Percentiles rank a stretch among this genome's conserved stretches.
Evolutionary conservation across 2,888 invertebrate genomes (phyloP).

Genomic region (Physocephala rufipes): DNA sequence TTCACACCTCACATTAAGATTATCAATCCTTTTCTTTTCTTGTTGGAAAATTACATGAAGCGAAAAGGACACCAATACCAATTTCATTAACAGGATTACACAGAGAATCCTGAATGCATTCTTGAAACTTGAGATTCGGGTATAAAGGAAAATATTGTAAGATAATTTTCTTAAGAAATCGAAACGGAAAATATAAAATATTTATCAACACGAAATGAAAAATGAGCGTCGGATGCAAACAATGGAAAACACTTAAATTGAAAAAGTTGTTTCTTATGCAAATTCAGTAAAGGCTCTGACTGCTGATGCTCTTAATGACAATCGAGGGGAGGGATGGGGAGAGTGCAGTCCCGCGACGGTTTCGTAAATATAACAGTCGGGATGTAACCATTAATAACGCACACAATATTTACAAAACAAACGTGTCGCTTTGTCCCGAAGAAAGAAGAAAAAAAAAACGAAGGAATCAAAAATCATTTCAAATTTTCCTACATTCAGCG

Average conservation of each 20-base stretch:
- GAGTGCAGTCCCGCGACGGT: no score
- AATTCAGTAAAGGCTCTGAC: neutral
- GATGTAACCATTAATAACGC: constrained; percentile 60
- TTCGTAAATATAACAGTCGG: no score
- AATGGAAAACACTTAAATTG: no score
- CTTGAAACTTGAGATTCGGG: constrained; percentile 40
- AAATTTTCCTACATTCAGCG: neutral
- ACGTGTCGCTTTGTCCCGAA: constrained; percentile 58
- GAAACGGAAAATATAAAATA: constrained; percentile 44
- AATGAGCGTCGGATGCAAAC: constrained; percentile 50
- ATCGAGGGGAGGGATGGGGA: no score
- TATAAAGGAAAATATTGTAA: constrained; percentile 40
- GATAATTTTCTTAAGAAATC: neutral
- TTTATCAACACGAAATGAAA: constrained; percentile 52
- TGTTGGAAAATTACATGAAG: no score
- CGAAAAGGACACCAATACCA: no score
- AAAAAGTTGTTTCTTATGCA: constrained; percentile 30
- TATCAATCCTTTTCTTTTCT: constrained; percentile 20
- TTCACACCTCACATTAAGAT: constrained; percentile 38
- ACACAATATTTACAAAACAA: constrained; percentile 67
- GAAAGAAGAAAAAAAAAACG: no score
- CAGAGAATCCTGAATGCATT: constrained; percentile 47
- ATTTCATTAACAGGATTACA: constrained; percentile 13
- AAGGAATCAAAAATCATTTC: no score
- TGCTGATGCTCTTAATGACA: neutral